Evolutionary conservation across 2,888 invertebrate genomes (phyloP).

Genomic region (Marasmarcha lunaedactyla): DNA sequence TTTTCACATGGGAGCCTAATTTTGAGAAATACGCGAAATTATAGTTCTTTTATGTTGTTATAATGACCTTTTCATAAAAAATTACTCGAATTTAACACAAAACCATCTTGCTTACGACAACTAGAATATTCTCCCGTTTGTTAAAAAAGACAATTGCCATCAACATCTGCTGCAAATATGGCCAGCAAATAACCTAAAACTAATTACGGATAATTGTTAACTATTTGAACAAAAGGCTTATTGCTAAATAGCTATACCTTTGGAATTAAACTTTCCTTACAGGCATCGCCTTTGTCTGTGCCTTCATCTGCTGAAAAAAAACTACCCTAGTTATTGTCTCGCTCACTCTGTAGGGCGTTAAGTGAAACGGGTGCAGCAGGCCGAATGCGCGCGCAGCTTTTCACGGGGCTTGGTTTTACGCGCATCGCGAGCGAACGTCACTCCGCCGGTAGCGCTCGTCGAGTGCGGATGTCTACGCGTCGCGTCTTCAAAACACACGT

Average conservation of each 20-base stretch:
- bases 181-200: background rate
- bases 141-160: background rate
- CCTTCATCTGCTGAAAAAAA: slow-evolving; percentile 27
- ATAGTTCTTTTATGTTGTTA: too few species aligned
- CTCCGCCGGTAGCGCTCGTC: slow-evolving; percentile 45
- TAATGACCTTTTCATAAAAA: too few species aligned
- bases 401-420: slow-evolving; percentile 15
- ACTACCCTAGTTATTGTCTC: slow-evolving; percentile 25
- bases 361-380: background rate
- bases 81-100: too few species aligned
- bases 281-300: slow-evolving; percentile 20
- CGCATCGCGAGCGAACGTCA: slow-evolving; percentile 20
- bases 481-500: slow-evolving; percentile 7
- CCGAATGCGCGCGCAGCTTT: slow-evolving; percentile 30
- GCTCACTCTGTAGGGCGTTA: slow-evolving; percentile 16
- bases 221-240: slow-evolving; percentile 3
- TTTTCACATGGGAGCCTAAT: too few species aligned
- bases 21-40: too few species aligned
- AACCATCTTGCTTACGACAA: too few species aligned
- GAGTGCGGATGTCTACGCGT: slow-evolving; percentile 43
- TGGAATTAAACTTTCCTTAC: background rate
- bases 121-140: too few species aligned
- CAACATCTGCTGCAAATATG: slow-evolving; percentile 6
- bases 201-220: background rate
- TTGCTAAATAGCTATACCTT: slow-evolving; percentile 1